Base-by-base conservation (phyloP, 2,888 invertebrate species). In the Ryuthela nishihirai region DNA sequence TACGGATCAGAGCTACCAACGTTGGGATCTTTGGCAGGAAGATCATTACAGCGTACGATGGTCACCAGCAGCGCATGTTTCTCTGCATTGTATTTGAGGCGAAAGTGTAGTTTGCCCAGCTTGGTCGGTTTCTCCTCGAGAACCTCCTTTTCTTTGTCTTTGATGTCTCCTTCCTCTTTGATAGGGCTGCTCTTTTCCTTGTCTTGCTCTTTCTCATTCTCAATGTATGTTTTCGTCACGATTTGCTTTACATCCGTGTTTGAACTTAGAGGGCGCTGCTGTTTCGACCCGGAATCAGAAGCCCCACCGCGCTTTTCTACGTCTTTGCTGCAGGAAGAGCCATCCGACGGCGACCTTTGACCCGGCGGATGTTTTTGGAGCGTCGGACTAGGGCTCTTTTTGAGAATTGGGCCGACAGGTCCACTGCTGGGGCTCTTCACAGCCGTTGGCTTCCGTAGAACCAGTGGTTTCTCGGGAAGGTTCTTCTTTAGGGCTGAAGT, bases 1-100 rank as follows among this genome's bases (percentile, higher is more conserved):
- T 99, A 99, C 0, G 98, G 98, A 79, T 99, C 98, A 69, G 85
- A 85, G 7, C 88, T 88, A 0, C 87, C 87, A 7, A 86, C 79
- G 66, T 82, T 82, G 0, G 85, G 84, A 72, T 90, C 89, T 70
- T 88, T 85, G 1, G 85, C 87, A 1, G 94, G 94, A 42, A 97
- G 78, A 34, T 89, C 89, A 65, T 85, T 84, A 75, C 94, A 94
- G 40, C 88, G 86, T 34, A 92, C 85, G 68, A 97, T 91, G 0
- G 89, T 93, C 18, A 97, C 93, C 68, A 91, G 85, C 68, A 97
- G 78, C 0, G 93, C 91, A 69, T 85, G 89, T 73, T 92, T 89
- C 72, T 93, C 92, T 65, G 84, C 83, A 70, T 91, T 85, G 76
- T 92, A 95, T 64, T 89, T 87, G n/a, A 20, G 39, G 10, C 88